phyloP scores from a whole-genome alignment of 2,888 invertebrate genomes.

The Troides oblongomaculatus region DNA sequence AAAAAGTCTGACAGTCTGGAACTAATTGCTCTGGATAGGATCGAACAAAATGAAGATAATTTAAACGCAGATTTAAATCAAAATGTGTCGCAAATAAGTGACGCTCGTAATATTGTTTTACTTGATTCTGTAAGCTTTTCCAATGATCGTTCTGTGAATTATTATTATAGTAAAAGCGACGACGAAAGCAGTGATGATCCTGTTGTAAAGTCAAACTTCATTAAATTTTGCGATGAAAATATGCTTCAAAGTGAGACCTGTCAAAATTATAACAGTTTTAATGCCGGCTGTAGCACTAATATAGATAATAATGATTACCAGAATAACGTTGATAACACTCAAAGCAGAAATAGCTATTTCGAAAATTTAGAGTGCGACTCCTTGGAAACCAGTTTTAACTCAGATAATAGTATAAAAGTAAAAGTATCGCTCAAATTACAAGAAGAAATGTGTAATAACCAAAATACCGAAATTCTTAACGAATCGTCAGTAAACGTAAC shows the following conservation, averaged over 20 bases:
- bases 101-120: constrained; percentile 56
- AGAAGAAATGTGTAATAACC: constrained; percentile 45
- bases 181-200: constrained; percentile 49
- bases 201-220: constrained; percentile 49
- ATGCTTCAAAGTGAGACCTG: constrained; percentile 74
- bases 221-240: constrained; percentile 66
- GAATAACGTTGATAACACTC: constrained; percentile 55
- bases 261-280: constrained; percentile 71
- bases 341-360: constrained; percentile 52
- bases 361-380: constrained; percentile 65
- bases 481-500: constrained; percentile 54
- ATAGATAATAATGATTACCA: constrained; percentile 57
- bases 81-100: constrained; percentile 45
- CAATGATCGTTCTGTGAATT: constrained; percentile 58
- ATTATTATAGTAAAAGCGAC: constrained; percentile 48
- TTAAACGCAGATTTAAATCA: constrained; percentile 47
- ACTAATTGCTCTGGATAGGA: constrained; percentile 56
- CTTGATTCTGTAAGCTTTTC: constrained; percentile 64
- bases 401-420: constrained; percentile 65
- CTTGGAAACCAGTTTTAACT: constrained; percentile 52
- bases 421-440: constrained; percentile 61
- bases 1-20: constrained; percentile 71
- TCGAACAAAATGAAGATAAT: constrained; percentile 53
- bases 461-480: constrained; percentile 32
- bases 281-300: constrained; percentile 59